Evolutionary conservation across 2,797 vertebrate species (phyloP), one percentile per base, ranked within the genome.

Genomic region (Sebastes jordani): DNA sequence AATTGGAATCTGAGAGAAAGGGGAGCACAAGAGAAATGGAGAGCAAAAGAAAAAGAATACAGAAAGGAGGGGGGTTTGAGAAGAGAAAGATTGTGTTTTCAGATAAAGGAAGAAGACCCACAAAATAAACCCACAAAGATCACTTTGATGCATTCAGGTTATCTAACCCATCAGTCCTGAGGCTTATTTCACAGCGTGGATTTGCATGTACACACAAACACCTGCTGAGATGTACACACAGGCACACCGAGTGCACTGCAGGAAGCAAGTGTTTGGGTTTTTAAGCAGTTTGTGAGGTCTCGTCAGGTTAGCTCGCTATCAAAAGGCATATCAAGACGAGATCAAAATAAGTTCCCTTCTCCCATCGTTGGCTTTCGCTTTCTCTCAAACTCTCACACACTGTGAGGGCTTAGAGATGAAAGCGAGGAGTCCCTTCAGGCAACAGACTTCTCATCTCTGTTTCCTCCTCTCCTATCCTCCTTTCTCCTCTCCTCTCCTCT

Each of bases 261-360:
- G 9, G 22, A 29, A 69, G 46, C n/a, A 52, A 74, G 63, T 68
- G 78, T 91, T 88, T 81, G 83, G 86, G 34, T 75, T 83, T 89
- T 81, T 27, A 64, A 71, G 68, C 58, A 64, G 64, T 46, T 69
- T 78, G 84, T 74, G 83, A 85, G 86, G 82, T 90, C 88, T 81
- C 18, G 13, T 84, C 78, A 76, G 81, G 86, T 89, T 80, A 81
- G 70, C 70, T 70, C 14, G 0, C 72, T 89, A 90, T 90, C 89
- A 91, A 87, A 54, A 88, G 85, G n/a, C 49, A 16, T 49, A 27
- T 68, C 75, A 61, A 74, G 58, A 60, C 4, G 0, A 69, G 66
- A 88, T 89, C 86, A 86, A 83, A 86, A 89, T 72, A 78, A 76
- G 76, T 84, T 86, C 83, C 75, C 83, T 80, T 90, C 89, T 88